Base-by-base conservation (phyloP, 2,797 vertebrate genomes). In the Macroramphosus scolopax region DNA sequence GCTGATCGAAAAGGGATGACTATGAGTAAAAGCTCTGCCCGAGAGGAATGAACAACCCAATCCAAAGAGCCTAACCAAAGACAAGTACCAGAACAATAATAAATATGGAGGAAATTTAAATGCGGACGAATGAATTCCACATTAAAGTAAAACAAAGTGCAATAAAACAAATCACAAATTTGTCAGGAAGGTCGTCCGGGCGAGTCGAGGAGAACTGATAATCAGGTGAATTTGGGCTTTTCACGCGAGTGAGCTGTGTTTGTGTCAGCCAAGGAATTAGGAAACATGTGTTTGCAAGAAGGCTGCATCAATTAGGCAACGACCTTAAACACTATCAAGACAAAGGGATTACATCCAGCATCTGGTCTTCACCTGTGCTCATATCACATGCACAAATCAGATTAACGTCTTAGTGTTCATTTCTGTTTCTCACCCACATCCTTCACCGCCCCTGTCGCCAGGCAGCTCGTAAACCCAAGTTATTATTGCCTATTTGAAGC, bases 401-500 rank as follows among this genome's bases (percentile, higher is more conserved):
- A 51, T 49, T 53, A 63, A 73, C 66, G 58, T 48, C 62, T 75
- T 12, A 28, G 35, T 46, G 63, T 80, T 80, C 63, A 46, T 63
- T 72, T 69, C 57, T 64, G 42, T 68, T 75, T 75, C 50, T 68
- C 68, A 64, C 58, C 36, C 38, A 20, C 53, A 64, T 79, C 59
- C 38, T 52, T 47, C 66, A 26, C 56, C 20, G 11, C 45, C 59
- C 56, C 17, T 53, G 15, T 29, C 34, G 68, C 43, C 61, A 78
- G 75, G 78, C 79, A 78, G 52, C 55, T 28, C 67, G 84, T 86
- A 68, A 82, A 78, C 73, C 60, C 3, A 39, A 59, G 59, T 63
- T 68, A 73, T 56, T 55, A 82, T 62, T 66, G 20, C 20, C 20
- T 6, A 22, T 22, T 22, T 22, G 20, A 22, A 3, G 6, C 20